These are phyloP conservation scores for Centruroides vittatus DNA, from an alignment of 1,140 invertebrate genomes.

Conservation along the genomic window DNA sequence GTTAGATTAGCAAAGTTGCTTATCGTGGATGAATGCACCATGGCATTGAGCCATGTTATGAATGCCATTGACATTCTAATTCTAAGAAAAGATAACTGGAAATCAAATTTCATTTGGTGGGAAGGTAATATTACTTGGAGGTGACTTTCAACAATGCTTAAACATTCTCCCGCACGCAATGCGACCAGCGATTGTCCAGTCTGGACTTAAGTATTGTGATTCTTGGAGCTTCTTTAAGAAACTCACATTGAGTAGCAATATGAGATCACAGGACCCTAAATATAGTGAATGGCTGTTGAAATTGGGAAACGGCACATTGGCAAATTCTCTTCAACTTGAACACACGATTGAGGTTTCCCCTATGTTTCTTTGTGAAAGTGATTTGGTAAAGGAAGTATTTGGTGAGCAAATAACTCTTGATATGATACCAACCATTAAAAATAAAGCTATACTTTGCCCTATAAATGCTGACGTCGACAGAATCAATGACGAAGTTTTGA, in stretches of 20 bases:
- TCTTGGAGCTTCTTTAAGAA: neutral
- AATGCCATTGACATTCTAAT: neutral
- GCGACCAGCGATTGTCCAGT: neutral
- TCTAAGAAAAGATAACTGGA: neutral
- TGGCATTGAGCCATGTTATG: neutral
- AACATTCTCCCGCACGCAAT: neutral
- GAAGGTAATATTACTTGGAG: neutral
- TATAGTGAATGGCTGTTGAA: neutral
- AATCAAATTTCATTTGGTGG: neutral
- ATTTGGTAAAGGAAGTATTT: too few relatives aligned
- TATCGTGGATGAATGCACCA: neutral
- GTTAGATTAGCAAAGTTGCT: neutral
- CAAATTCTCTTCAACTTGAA: neutral
- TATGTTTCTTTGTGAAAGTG: neutral
- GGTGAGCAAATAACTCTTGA: too few relatives aligned
- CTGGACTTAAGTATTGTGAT: neutral
- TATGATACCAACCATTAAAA: neutral
- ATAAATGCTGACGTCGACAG: neutral
- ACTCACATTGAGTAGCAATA: neutral
- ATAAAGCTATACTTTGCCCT: neutral
- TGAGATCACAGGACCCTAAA: neutral
- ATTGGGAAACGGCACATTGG: neutral
- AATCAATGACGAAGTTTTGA: too few relatives aligned
- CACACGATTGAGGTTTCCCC: neutral
- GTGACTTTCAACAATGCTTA: neutral